Conservation (phyloP, 2,797 vertebrate species). For the Ptychadena robeensis region DNA sequence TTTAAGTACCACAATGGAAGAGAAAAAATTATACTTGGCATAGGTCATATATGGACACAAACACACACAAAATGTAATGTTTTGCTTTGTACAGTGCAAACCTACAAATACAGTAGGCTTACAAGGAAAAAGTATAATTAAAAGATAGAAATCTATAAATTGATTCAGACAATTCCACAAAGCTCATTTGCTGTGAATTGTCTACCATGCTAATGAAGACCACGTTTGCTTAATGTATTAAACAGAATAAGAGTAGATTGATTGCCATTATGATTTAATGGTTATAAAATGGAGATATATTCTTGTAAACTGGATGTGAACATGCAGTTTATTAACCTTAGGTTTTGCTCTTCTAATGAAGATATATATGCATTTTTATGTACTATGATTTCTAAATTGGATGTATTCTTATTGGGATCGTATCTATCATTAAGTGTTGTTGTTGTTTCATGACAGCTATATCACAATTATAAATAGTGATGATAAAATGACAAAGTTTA, state of each 20-base stretch:
- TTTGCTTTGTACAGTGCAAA: too few species aligned
- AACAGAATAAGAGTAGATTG: not conserved
- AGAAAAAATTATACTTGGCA: too few species aligned
- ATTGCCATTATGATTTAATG: constrained; percentile 2
- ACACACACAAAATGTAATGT: too few species aligned
- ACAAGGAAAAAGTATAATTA: too few species aligned
- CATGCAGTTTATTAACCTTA: not conserved
- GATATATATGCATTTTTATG: constrained; percentile 2
- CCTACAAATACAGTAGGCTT: too few species aligned
- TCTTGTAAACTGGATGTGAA: not conserved
- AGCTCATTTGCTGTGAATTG: not conserved
- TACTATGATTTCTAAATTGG: not conserved
- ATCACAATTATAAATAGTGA: not conserved
- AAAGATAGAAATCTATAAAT: too few species aligned
- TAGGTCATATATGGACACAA: too few species aligned
- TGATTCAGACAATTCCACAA: not conserved
- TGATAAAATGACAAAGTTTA: too few species aligned
- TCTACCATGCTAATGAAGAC: not conserved
- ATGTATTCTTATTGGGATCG: too few species aligned
- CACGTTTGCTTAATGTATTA: not conserved
- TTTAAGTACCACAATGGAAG: too few species aligned
- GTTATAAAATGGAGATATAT: not conserved
- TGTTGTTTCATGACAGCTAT: not conserved
- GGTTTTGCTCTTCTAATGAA: not conserved
- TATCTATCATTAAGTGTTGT: not conserved